phyloP scores from a whole-genome alignment of 2,888 invertebrate species.

The Myopa tessellatipennis region DNA sequence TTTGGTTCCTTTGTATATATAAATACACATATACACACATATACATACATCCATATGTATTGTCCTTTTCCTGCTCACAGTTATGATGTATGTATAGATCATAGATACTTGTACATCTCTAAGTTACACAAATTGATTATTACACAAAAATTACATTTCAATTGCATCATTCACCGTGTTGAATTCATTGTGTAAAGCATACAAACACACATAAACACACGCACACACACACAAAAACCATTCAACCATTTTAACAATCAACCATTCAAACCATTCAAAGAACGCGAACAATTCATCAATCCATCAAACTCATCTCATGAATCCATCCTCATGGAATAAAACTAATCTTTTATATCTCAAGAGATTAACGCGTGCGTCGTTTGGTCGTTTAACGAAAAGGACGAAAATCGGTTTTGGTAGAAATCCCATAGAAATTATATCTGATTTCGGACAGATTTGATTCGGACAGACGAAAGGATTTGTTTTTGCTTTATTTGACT shows the following conservation, averaged over 20 bases:
- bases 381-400: conserved; percentile 33
- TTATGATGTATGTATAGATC: neutral
- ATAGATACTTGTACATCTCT: neutral
- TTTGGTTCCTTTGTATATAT: neutral
- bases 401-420: no score
- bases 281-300: no score
- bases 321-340: conserved; percentile 3
- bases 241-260: no score
- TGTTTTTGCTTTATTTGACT: no score
- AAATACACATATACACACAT: neutral
- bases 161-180: conserved; percentile 47
- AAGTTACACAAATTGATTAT: conserved; percentile 53
- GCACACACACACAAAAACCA: no score
- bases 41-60: neutral
- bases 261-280: no score
- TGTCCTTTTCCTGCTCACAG: neutral
- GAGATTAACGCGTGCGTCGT: conserved; percentile 55
- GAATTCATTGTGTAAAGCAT: neutral
- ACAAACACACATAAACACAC: no score
- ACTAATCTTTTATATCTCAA: conserved; percentile 56
- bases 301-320: no score
- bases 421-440: no score
- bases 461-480: no score
- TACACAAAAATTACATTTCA: conserved; percentile 61
- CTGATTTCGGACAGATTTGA: no score